phyloP scores from a whole-genome alignment of 2,888 invertebrate genomes.

The Himalopsyche kuldschensis region DNA sequence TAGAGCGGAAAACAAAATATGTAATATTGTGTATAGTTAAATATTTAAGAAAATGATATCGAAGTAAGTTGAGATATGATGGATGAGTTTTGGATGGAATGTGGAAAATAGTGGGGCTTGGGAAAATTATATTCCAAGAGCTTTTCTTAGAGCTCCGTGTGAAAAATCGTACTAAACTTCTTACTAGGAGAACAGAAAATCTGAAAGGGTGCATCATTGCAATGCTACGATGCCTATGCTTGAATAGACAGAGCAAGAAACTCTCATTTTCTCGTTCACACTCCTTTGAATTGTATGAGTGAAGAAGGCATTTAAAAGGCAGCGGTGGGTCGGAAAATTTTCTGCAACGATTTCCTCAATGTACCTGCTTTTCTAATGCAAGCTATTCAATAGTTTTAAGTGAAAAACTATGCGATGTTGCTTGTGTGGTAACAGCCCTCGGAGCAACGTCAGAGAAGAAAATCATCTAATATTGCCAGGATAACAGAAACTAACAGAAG shows the following conservation, averaged over 20 bases:
- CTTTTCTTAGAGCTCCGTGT: conserved; percentile 37
- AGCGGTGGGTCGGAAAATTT: background rate
- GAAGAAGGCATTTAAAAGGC: background rate
- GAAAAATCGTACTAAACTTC: conserved; percentile 39
- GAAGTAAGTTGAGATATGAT: background rate
- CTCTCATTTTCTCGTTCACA: conserved; percentile 20
- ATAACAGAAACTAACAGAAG: conserved; percentile 4
- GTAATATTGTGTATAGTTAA: no score
- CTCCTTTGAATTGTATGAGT: background rate
- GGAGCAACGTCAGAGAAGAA: conserved; percentile 38
- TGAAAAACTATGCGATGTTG: background rate
- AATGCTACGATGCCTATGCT: background rate
- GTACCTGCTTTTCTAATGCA: conserved; percentile 36
- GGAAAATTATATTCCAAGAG: conserved; percentile 11
- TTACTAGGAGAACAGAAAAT: conserved; percentile 24
- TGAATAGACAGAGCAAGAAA: background rate
- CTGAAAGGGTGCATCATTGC: conserved; percentile 9
- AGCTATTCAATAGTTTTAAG: conserved; percentile 13
- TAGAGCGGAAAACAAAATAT: no score
- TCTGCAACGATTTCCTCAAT: background rate
- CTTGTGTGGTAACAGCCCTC: background rate
- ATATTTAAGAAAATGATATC: background rate
- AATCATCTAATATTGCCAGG: conserved; percentile 30
- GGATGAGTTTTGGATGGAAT: background rate
- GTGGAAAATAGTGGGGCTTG: background rate